Base-by-base conservation (phyloP, 2,797 vertebrate genomes). In the Rhynchotus rufescens region DNA sequence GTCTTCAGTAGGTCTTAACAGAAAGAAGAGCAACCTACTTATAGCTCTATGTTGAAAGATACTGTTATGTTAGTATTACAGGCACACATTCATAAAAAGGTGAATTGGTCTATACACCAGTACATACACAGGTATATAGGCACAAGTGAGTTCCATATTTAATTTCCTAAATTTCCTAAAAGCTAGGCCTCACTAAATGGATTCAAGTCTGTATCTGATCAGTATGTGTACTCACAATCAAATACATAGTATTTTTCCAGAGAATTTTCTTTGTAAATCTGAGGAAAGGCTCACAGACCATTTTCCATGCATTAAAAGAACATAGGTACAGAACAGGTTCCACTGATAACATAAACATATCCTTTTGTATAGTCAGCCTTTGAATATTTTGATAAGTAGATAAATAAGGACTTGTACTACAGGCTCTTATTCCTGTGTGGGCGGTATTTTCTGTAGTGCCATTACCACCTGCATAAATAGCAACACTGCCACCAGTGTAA, bases 401-500 rank as follows among this genome's bases (percentile, higher is more conserved):
- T 52, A 95, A 89, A 89, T 84, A 94, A 86, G 44, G 36, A 79
- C 44, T 86, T 92, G 42, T 88, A 80, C 81, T 83, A 80, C 54
- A 85, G 51, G 34, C 38, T 74, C n/a, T 86, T 71, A 74, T 62
- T 86, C 88, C 25, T 59, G 56, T 13, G 78, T 68, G 78, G 57
- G 83, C 57, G 49, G n/a, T 81, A 85, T 95, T 93, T 95, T 89
- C 83, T 86, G 49, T n/a, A 86, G 72, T 65, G 64, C 51, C 89
- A 74, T 94, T 95, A 85, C 74, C 57, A 84, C 74, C 38, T 69
- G 67, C 81, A 95, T 91, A 91, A 96, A 93, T 89, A 94, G 83
- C 72, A 93, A 54, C 80, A 59, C 32, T 38, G 21, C 57, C 80
- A 80, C 83, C 84, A 77, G 38, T 73, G 56, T 61, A 89, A 92